phyloP scores from a whole-genome alignment of 2,113 vertebrate genomes.

The Syrmaticus mikado region DNA sequence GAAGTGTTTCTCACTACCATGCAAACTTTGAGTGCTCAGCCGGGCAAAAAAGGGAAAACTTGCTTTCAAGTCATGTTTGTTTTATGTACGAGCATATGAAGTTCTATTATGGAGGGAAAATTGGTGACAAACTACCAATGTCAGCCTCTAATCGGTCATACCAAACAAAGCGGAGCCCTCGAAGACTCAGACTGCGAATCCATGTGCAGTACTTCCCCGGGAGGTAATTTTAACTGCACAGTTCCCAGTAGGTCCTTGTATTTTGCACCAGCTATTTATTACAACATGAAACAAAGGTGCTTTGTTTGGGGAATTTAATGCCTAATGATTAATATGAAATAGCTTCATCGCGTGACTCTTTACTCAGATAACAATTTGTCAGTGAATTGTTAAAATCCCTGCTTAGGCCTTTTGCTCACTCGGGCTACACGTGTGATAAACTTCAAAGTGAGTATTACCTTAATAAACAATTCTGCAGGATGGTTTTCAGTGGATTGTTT shows the following conservation, averaged over 20 bases:
- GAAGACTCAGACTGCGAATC: background rate
- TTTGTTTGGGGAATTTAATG: conserved; percentile 9
- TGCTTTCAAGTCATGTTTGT: conserved; percentile 41
- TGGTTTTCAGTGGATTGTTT: background rate
- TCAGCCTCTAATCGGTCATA: background rate
- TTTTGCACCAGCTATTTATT: conserved; percentile 21
- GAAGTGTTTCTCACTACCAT: conserved; percentile 35
- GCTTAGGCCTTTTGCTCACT: background rate
- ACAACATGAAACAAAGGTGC: background rate
- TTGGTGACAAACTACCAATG: background rate
- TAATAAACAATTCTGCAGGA: background rate
- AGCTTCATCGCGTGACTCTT: conserved; percentile 13
- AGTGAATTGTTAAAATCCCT: background rate
- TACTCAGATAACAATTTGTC: background rate
- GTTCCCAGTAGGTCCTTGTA: background rate
- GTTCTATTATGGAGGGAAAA: background rate
- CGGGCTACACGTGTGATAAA: background rate
- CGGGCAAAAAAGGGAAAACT: background rate
- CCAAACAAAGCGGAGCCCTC: background rate
- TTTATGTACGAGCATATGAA: background rate
- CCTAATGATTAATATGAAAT: conserved; percentile 28
- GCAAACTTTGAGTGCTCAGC: background rate
- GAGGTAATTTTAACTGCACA: background rate
- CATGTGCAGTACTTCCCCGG: background rate
- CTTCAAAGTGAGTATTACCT: background rate